These are phyloP conservation scores for Aspidoscelis tigris DNA, from an alignment of 2,113 vertebrate genomes.

Conservation along the genomic window DNA sequence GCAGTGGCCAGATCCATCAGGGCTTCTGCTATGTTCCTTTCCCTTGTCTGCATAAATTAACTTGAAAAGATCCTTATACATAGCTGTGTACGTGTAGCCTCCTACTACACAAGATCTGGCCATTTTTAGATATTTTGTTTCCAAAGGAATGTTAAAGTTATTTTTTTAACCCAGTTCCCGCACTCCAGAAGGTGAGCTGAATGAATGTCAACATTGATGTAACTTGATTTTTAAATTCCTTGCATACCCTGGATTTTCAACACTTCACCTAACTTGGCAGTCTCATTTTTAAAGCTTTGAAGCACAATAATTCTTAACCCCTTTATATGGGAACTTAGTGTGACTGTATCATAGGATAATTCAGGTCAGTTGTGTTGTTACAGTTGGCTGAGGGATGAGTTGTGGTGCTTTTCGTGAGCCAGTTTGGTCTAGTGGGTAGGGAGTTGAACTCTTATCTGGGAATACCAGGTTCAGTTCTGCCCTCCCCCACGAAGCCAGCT, in stretches of 20 bases:
- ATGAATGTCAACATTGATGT: conserved; percentile 4
- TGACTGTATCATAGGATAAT: neutral
- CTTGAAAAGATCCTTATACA: neutral
- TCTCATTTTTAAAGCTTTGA: neutral
- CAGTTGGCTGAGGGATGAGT: no score
- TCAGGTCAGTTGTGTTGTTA: neutral
- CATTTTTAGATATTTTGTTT: neutral
- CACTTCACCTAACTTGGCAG: neutral
- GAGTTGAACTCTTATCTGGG: no score
- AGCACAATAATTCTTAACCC: neutral
- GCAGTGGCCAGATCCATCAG: no score
- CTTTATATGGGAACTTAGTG: neutral
- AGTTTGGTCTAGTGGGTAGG: no score
- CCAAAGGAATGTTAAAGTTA: neutral
- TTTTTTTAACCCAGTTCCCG: neutral
- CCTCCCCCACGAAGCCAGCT: no score
- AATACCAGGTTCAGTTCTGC: no score
- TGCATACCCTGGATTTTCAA: neutral
- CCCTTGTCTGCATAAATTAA: neutral
- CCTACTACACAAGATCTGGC: neutral
- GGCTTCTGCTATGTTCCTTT: no score
- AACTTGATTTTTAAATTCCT: neutral
- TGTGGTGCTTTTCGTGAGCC: neutral
- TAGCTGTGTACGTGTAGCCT: neutral
- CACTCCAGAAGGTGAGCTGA: neutral